These are phyloP conservation scores for Rhea americana DNA, from an alignment of 2,113 vertebrate genomes.

Conservation along the genomic window DNA sequence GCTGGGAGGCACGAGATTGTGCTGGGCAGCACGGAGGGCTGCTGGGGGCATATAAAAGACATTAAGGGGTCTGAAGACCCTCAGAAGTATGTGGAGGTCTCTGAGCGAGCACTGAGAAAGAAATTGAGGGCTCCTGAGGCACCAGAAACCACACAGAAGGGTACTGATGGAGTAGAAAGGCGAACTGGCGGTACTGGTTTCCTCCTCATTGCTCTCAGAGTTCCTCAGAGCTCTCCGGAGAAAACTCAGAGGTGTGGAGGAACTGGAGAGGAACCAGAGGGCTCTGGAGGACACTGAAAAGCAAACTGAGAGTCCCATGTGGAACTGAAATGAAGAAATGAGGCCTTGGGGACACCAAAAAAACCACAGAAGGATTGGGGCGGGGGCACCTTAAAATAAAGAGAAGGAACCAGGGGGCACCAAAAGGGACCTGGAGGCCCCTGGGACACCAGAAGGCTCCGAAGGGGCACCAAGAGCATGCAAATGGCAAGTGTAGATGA, in stretches of 20 bases:
- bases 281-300: not conserved
- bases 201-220: not conserved
- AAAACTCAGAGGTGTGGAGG: not conserved
- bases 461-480: not conserved
- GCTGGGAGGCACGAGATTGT: not conserved
- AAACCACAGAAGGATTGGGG: not conserved
- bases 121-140: not conserved
- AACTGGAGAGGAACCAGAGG: not conserved
- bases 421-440: not conserved
- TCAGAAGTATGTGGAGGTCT: not conserved
- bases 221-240: not conserved
- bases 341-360: not conserved
- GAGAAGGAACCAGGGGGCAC: not conserved
- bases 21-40: not conserved
- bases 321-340: too few species aligned
- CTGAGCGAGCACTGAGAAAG: not conserved
- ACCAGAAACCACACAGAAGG: not conserved
- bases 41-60: not conserved
- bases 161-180: not conserved
- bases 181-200: not conserved
- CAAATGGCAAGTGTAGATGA: not conserved
- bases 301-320: not conserved
- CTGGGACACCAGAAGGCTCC: fast-evolving
- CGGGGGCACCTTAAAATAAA: not conserved
- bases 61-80: not conserved